Percentiles rank a stretch among this genome's conserved stretches.
phyloP scores from a whole-genome alignment of 2,888 invertebrate genomes.

The Gari tellinella region DNA sequence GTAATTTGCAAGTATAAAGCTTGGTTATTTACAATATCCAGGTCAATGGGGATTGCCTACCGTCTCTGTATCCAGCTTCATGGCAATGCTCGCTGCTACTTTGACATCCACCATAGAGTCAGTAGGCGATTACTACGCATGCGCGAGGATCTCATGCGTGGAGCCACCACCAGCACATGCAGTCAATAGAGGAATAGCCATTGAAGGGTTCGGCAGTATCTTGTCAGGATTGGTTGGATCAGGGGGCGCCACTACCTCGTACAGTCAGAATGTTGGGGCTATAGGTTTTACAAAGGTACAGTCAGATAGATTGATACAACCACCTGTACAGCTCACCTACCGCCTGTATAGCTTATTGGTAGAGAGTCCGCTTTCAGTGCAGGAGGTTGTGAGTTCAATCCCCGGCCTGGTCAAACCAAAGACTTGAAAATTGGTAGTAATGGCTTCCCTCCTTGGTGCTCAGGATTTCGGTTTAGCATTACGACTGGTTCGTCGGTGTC shows the following conservation, averaged over 20 bases:
- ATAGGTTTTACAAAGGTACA: slow-evolving; percentile 94
- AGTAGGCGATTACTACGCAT: slow-evolving; percentile 96
- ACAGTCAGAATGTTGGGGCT: slow-evolving; percentile 95
- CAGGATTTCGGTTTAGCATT: too few species aligned
- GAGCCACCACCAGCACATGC: slow-evolving; percentile 94
- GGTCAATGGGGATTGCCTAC: slow-evolving; percentile 83
- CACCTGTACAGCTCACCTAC: too few species aligned
- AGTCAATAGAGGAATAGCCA: slow-evolving; percentile 90
- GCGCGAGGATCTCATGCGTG: slow-evolving; percentile 89
- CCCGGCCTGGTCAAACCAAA: too few species aligned
- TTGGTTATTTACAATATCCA: slow-evolving; percentile 39
- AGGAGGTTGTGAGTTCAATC: too few species aligned
- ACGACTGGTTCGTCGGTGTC: too few species aligned
- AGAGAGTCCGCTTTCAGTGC: too few species aligned
- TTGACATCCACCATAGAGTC: slow-evolving; percentile 82
- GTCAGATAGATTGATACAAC: too few species aligned
- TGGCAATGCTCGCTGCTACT: slow-evolving; percentile 80
- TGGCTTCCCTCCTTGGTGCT: too few species aligned
- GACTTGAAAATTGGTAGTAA: too few species aligned
- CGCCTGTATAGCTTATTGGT: too few species aligned
- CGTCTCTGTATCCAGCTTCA: slow-evolving; percentile 74
- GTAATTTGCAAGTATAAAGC: too few species aligned
- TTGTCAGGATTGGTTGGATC: slow-evolving; percentile 94
- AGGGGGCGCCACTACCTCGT: slow-evolving; percentile 95
- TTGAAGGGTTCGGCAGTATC: slow-evolving; percentile 92